Base-by-base conservation (phyloP, 2,797 vertebrate genomes). In the Avahi laniger region DNA sequence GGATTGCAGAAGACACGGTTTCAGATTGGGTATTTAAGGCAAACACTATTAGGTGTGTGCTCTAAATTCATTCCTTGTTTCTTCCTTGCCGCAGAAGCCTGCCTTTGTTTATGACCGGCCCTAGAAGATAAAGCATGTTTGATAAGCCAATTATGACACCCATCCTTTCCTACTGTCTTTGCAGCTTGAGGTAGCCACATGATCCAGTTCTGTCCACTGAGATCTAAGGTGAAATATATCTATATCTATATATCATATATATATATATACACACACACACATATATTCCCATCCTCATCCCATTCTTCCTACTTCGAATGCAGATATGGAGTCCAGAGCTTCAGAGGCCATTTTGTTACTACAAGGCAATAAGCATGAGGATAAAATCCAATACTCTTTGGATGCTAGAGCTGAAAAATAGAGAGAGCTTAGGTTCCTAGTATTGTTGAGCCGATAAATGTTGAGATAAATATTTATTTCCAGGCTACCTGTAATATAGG, bases 1-100 rank as follows among this genome's bases (percentile, higher is more conserved):
- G 50, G 52, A 94, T 59, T 93, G n/a, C 33, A 92, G 65, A 87
- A 89, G 94, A 67, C 24, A 73, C 13, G 33, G 48, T 85, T 88
- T 94, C 5, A 67, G 41, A 43, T 59, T 30, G 54, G 3, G 67
- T 79, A 67, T 76, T 84, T 81, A 81, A 92, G 73, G 48, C 54
- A 93, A 91, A 82, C 2, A 38, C 28, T 13, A 48, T 75, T 84
- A 93, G 14, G 38, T 67, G 41, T 54, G 50, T 94, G 11, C 30
- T 52, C 43, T 63, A 89, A 92, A 82, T 80, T 12, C 8, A 83
- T 88, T 87, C 50, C 17, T 94, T 69, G 6, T 75, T 93, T 67
- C 30, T 93, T 89, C 33, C 72, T 81, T 94, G n/a, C 10, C 83
- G 43, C 38, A 72, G 54, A 87, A 86, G 35, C 11, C 46, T 86